Percentiles rank a stretch among this genome's conserved stretches.
Evolutionary conservation across 2,888 invertebrate genomes (phyloP).

Genomic region (Podabrus alpinus): DNA sequence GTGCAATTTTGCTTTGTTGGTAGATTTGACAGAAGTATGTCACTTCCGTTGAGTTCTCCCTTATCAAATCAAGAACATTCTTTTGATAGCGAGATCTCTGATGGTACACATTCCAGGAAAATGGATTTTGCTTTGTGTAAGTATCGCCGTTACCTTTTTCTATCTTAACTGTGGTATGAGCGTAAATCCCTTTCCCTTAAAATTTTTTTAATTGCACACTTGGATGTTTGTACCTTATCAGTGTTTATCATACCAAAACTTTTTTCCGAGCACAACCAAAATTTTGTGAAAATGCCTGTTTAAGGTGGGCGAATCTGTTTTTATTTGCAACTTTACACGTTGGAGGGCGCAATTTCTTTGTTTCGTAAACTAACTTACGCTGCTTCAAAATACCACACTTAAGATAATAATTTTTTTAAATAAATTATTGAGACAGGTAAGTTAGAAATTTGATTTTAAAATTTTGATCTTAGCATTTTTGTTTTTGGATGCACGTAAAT

Average conservation of each 20-base stretch:
- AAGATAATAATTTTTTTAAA: constrained; percentile 1
- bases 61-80: constrained; percentile 58
- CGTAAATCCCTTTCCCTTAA: constrained; percentile 3
- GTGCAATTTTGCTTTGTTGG: constrained; percentile 38
- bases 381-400: not conserved
- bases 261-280: not conserved
- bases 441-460: constrained; percentile 4
- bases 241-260: not conserved
- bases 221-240: not conserved
- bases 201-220: not conserved
- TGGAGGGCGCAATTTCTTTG: not conserved
- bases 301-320: not conserved
- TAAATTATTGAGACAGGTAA: constrained; percentile 8
- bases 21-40: constrained; percentile 75
- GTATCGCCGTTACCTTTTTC: constrained; percentile 46
- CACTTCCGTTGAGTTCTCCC: constrained; percentile 63
- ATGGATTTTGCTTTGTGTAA: constrained; percentile 89
- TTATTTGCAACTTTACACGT: not conserved
- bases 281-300: not conserved
- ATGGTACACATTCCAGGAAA: constrained; percentile 63
- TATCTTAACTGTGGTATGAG: constrained; percentile 35
- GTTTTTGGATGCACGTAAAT: not conserved
- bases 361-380: not conserved
- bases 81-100: constrained; percentile 55
- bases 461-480: not conserved